Base-by-base conservation (phyloP, 2,113 vertebrate genomes). In the Illadopsis cleaveri region DNA sequence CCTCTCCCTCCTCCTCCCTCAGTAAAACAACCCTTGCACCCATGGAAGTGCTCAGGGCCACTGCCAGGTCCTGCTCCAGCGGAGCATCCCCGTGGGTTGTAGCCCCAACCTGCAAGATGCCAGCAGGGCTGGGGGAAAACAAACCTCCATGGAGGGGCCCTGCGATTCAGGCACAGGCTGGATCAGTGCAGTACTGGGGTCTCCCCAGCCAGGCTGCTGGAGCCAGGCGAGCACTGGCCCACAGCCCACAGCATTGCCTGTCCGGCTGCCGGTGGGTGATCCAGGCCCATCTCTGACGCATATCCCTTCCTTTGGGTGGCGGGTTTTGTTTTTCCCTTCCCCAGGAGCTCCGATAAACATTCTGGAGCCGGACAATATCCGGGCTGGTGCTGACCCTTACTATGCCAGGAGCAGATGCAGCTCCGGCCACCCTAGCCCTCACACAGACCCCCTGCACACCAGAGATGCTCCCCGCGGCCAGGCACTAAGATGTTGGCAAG, bases 251-350 rank as follows among this genome's bases (percentile, higher is more conserved):
- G 61, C 79, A 56, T 3, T 5, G 79, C 86, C 57, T 5, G 2
- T 38, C 80, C 2, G 0, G 87, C 75, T 79, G 93, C 64, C 12
- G 58, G 89, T 94, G 90, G 86, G 84, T 28, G 35, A 89, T 57
- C 69, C 89, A 62, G 53, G 90, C 92, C 94, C 86, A 84, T 86
- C 76, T 94, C 93, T 97, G 96, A 97, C 91, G 92, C 89, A 97
- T 93, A 96, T 96, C 91, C 89, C 89, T 97, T 96, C 85, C 87
- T 96, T 93, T 96, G 84, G 89, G 92, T 94, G 95, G 93, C 2
- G 93, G 69, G 57, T 96, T 96, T 95, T 97, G 94, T 96, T 96
- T 94, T 94, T 92, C 94, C 77, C 89, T 89, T 97, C 92, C 89
- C 94, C 93, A 96, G 91, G 84, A 95, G 95, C 89, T 94, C 94